Evolutionary conservation across 2,797 vertebrate genomes (phyloP).

Genomic region (Carcharodon carcharias): DNA sequence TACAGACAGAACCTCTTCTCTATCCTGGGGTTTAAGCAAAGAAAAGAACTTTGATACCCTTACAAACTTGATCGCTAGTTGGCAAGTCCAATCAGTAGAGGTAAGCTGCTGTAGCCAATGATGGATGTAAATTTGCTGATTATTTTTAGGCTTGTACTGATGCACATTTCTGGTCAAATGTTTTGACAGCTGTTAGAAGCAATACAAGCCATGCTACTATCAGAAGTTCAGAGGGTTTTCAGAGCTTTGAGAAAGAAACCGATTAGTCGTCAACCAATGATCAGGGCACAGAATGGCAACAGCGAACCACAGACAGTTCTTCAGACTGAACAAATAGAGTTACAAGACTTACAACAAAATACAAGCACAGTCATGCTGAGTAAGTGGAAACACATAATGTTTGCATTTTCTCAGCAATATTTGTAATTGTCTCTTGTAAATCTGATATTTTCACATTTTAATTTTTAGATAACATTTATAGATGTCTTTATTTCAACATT

Average conservation of each 20-base stretch:
- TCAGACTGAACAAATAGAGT: slow-evolving; percentile 25
- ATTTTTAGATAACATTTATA: slow-evolving; percentile 61
- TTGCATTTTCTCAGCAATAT: slow-evolving; percentile 37
- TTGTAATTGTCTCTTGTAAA: not conserved
- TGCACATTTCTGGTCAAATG: not conserved
- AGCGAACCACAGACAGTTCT: slow-evolving; percentile 39
- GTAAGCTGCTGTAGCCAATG: slow-evolving; percentile 46
- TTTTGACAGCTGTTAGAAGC: slow-evolving; percentile 48
- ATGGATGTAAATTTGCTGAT: not conserved
- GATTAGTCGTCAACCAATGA: slow-evolving; percentile 40
- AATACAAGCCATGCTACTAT: slow-evolving; percentile 62
- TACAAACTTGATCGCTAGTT: slow-evolving; percentile 56
- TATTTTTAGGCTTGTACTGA: not conserved
- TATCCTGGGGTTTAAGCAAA: not conserved
- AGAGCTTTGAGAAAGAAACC: slow-evolving; percentile 42
- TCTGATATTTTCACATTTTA: slow-evolving; percentile 55
- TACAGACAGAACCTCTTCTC: not conserved
- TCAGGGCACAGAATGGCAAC: slow-evolving; percentile 40
- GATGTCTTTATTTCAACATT: slow-evolving; percentile 63
- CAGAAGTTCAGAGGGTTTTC: slow-evolving; percentile 56
- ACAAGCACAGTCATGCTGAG: slow-evolving; percentile 37
- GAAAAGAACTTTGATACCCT: slow-evolving; percentile 43
- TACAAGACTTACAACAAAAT: slow-evolving; percentile 39
- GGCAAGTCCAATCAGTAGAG: slow-evolving; percentile 63
- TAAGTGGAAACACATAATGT: slow-evolving; percentile 44